Percentiles rank a stretch among this genome's conserved stretches.
Conservation (phyloP, 2,797 vertebrate genomes). For the Micropoecilia bifurca region DNA sequence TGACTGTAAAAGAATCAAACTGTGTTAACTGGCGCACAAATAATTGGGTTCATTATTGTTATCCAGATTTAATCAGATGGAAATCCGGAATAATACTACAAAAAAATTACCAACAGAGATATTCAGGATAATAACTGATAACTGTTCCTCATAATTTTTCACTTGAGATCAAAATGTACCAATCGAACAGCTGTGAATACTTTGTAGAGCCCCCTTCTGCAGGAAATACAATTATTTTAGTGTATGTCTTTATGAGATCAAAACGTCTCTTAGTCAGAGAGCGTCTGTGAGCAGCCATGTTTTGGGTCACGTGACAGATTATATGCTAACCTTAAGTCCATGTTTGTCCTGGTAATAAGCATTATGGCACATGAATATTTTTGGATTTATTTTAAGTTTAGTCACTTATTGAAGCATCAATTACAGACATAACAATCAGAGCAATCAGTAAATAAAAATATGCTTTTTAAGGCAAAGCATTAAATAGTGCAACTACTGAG, state of each 20-base stretch:
- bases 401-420: not conserved
- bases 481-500: not conserved
- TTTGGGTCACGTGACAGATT: not conserved
- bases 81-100: not conserved
- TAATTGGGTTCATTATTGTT: not conserved
- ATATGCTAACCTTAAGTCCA: not conserved
- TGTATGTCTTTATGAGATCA: not conserved
- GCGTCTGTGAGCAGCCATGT: not conserved
- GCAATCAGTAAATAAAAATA: not conserved
- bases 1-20: not conserved
- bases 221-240: not conserved
- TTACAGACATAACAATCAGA: not conserved
- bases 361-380: not conserved
- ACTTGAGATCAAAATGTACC: not conserved
- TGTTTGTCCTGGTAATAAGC: not conserved
- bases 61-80: not conserved
- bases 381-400: not conserved
- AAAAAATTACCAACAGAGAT: not conserved
- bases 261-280: not conserved
- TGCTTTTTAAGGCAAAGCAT: not conserved
- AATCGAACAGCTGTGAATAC: not conserved
- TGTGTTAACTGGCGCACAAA: not conserved
- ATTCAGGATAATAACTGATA: not conserved
- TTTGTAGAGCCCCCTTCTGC: not conserved
- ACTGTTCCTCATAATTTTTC: not conserved